Conservation (phyloP, 2,113 vertebrate genomes). For the Rhombomys opimus region DNA sequence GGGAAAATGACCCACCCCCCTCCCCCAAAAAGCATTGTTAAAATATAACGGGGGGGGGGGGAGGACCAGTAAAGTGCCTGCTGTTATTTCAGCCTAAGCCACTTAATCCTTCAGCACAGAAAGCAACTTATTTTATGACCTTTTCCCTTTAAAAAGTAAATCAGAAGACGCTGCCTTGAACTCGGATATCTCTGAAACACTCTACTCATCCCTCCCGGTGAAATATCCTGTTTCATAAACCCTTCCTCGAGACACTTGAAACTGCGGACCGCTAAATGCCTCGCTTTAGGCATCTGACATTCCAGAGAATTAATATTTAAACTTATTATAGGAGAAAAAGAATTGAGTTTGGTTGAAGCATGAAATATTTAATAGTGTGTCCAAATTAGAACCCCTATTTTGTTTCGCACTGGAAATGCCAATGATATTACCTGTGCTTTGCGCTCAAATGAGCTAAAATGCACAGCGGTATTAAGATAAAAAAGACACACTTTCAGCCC, state of each 20-base stretch:
- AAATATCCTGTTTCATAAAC: slow-evolving; percentile 91
- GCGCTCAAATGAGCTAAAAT: slow-evolving; percentile 80
- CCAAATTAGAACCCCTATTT: slow-evolving; percentile 83
- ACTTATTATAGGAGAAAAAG: slow-evolving; percentile 88
- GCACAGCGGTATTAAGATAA: slow-evolving; percentile 54
- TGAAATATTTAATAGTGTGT: slow-evolving; percentile 86
- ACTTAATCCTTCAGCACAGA: slow-evolving; percentile 83
- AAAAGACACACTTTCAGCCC: slow-evolving; percentile 76
- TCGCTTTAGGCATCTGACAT: slow-evolving; percentile 90
- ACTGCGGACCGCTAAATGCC: slow-evolving; percentile 85
- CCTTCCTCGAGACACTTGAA: slow-evolving; percentile 88
- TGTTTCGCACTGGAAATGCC: slow-evolving; percentile 80
- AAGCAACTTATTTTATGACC: slow-evolving; percentile 83
- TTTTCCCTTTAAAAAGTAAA: slow-evolving; percentile 83
- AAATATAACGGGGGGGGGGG: slow-evolving; percentile 66
- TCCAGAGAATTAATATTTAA: slow-evolving; percentile 92
- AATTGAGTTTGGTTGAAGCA: slow-evolving; percentile 86
- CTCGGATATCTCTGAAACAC: slow-evolving; percentile 86
- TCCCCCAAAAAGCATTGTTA: slow-evolving; percentile 83
- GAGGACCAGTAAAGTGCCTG: slow-evolving; percentile 71
- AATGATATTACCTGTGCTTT: slow-evolving; percentile 79
- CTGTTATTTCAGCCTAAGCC: slow-evolving; percentile 82
- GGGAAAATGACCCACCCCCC: slow-evolving; percentile 79
- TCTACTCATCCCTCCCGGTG: slow-evolving; percentile 86
- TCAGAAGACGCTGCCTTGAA: slow-evolving; percentile 82